Conservation (phyloP, 2,797 vertebrate species). For the Paramormyrops hopkinsi region DNA sequence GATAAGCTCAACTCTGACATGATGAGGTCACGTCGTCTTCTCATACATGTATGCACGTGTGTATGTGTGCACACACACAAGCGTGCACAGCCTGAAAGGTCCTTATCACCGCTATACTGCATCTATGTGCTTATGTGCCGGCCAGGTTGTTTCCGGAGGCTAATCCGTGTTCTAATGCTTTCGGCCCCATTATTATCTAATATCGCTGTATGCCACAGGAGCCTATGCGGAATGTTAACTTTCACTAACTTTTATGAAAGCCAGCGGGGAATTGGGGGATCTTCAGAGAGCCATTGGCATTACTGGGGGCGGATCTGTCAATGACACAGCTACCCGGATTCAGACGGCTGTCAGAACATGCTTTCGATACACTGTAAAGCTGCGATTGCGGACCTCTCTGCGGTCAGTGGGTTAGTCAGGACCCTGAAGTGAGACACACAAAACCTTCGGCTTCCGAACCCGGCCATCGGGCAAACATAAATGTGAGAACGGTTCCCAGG, state of each 20-base stretch:
- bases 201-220: background rate
- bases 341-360: background rate
- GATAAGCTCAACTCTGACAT: background rate
- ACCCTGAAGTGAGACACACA: background rate
- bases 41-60: background rate
- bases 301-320: background rate
- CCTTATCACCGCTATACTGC: background rate
- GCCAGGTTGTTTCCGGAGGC: background rate
- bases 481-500: constrained; percentile 36
- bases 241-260: background rate
- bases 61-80: background rate
- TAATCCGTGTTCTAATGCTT: background rate
- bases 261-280: background rate
- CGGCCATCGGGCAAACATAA: background rate
- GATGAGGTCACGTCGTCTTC: background rate
- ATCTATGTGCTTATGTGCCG: background rate
- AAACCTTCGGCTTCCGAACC: background rate
- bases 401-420: background rate
- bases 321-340: background rate
- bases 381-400: background rate
- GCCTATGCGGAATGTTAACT: background rate
- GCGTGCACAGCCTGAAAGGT: background rate
- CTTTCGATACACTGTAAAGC: background rate
- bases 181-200: background rate
- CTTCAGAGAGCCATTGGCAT: background rate